These are phyloP conservation scores for Villa cingulata DNA, from an alignment of 2,888 invertebrate species.

Conservation along the genomic window DNA sequence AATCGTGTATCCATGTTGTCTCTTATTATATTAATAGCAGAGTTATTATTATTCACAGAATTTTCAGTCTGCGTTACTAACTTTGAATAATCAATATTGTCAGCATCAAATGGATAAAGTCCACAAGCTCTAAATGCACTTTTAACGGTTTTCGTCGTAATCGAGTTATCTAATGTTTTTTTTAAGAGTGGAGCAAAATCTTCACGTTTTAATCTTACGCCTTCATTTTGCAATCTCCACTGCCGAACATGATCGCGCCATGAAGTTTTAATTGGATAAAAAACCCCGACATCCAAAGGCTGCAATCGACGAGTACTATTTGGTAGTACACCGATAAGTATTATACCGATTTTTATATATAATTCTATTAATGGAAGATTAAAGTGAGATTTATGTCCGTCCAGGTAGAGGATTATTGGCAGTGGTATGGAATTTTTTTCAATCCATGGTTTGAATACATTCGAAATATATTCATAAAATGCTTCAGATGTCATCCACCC, in stretches of 20 bases:
- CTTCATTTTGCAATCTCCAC: slow-evolving; percentile 15
- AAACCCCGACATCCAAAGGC: slow-evolving; percentile 25
- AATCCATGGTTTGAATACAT: slow-evolving; percentile 29
- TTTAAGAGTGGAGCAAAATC: background rate
- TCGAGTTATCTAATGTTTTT: background rate
- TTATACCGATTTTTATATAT: slow-evolving; percentile 20
- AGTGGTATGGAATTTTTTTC: slow-evolving; percentile 21
- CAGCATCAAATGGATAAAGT: slow-evolving; percentile 17
- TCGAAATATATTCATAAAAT: slow-evolving; percentile 30
- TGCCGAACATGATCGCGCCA: slow-evolving; percentile 21
- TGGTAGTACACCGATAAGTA: slow-evolving; percentile 23
- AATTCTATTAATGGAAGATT: slow-evolving; percentile 27
- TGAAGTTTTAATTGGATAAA: slow-evolving; percentile 22
- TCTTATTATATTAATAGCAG: no score
- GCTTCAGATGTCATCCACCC: slow-evolving; percentile 34
- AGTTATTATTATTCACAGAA: no score
- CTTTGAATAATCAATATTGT: no score
- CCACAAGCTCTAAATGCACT: slow-evolving; percentile 22
- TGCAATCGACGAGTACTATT: slow-evolving; percentile 31
- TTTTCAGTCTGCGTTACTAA: no score
- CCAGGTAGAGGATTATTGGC: slow-evolving; percentile 30
- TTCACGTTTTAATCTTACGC: background rate
- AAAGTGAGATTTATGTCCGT: slow-evolving; percentile 29
- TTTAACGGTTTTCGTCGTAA: slow-evolving; percentile 8
- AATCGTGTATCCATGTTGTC: no score